Evolutionary conservation across 1,140 invertebrate species (phyloP), one percentile per base, ranked within the genome.

Genomic region (Neuroterus valhalla): DNA sequence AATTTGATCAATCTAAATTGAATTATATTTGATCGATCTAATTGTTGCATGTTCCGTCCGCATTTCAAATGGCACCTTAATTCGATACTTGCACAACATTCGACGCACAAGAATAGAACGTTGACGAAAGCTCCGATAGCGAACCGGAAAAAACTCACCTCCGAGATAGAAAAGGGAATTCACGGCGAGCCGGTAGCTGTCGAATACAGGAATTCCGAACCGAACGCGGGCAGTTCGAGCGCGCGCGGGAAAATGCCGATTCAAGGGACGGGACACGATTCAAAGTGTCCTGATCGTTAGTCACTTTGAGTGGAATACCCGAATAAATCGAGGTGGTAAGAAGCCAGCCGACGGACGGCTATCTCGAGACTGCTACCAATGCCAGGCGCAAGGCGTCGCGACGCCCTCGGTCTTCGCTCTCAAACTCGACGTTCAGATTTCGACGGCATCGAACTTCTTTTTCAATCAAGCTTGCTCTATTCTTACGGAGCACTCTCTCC

Each of bases 291-390:
- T 72, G 75, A 42, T 78, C 74, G 81, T 81, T 85, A 73, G 80
- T 82, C 81, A 87, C 80, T 87, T 88, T 82, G 79, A 77, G 77
- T 84, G 78, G 78, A 84, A 87, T 84, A 82, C 82, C 80, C 85
- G 84, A 88, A 85, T 88, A 88, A 88, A 88, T 89, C 86, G 88
- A 88, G 86, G 84, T 82, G 77, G 83, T 84, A 84, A 87, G 83
- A 79, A 86, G 86, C 88, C 87, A 87, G 86, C 82, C 89, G 88
- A 86, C 86, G 89, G 88, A 86, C 86, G 89, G 88, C 89, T 90
- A 89, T 89, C 89, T 88, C 88, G 88, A 89, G 89, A 90, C 89
- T 90, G 88, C 85, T 87, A 86, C 88, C 86, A 89, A 88, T 88
- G 89, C 88, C 87, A 89, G 87, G 82, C 72, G 80, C 79, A 82